Percentiles rank a stretch among this genome's conserved stretches.
Evolutionary conservation across 2,113 vertebrate species (phyloP).

Genomic region (Tyrannus savana): DNA sequence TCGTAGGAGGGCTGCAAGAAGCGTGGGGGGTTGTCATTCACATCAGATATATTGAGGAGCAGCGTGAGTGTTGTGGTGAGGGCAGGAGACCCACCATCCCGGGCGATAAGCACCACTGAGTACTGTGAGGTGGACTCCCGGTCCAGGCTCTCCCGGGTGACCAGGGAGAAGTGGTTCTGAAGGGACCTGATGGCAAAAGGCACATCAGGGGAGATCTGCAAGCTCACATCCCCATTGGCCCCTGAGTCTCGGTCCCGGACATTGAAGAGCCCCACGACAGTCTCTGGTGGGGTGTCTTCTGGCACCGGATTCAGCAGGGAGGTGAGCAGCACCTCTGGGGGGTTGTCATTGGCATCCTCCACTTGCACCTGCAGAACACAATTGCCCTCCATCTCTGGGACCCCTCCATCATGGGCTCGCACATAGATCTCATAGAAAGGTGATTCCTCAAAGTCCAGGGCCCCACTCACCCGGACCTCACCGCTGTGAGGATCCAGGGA

Average conservation of each 20-base stretch:
- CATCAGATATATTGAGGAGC: constrained; percentile 82
- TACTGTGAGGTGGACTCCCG: constrained; percentile 76
- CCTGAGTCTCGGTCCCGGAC: constrained; percentile 83
- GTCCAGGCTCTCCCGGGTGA: constrained; percentile 80
- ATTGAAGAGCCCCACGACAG: constrained; percentile 83
- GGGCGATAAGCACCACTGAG: constrained; percentile 74
- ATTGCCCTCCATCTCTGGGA: constrained; percentile 84
- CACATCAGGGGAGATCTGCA: constrained; percentile 72
- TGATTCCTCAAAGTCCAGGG: constrained; percentile 82
- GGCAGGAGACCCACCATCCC: constrained; percentile 80
- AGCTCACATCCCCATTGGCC: constrained; percentile 76
- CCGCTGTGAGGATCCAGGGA: constrained; percentile 76
- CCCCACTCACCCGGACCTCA: constrained; percentile 75
- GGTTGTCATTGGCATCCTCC: constrained; percentile 79
- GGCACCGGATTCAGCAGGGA: constrained; percentile 79
- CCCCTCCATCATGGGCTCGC: constrained; percentile 81
- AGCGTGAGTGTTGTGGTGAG: constrained; percentile 76
- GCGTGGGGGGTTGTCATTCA: constrained; percentile 85
- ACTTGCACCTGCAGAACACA: constrained; percentile 80
- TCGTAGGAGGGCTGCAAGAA: constrained; percentile 78
- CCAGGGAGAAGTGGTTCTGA: constrained; percentile 89
- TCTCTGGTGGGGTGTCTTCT: constrained; percentile 77
- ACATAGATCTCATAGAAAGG: constrained; percentile 84
- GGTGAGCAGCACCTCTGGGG: constrained; percentile 77
- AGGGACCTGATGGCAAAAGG: constrained; percentile 86